Base-by-base conservation (phyloP, 2,113 vertebrate species). In the Seriola aureovittata region DNA sequence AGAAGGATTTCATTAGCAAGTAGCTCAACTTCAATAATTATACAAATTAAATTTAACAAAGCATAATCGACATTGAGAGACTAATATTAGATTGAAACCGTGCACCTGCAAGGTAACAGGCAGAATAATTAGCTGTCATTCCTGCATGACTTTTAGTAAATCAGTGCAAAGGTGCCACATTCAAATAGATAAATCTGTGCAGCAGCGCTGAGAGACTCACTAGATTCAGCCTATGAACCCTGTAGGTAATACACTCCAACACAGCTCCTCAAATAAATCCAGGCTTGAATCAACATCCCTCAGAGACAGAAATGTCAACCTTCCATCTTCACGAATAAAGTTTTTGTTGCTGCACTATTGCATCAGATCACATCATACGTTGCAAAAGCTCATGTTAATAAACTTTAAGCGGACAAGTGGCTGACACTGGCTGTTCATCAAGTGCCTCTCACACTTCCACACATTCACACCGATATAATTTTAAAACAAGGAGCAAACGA, bases 11-110 rank as follows among this genome's bases (percentile, higher is more conserved):
- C 29, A 59, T 50, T 13, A 67, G 59, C 42, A 48, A 67, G 38
- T 11, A 13, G 13, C 23, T 69, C 46, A 32, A 13, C 25, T 57
- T 82, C 46, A 82, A 68, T 59, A 68, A 29, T 59, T 66, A 67
- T 32, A 23, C 13, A 50, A 50, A 38, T 50, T 46, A 29, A 38
- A 52, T 19, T 48, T 34, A 59, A 46, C 10, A 62, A 21, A 67
- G 29, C 10, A 55, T 60, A 54, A n/a, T 17, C 3, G 46, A 50
- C 29, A 50, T 11, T 23, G 42, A 50, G 29, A 62, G 19, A 19
- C 48, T 14, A 54, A 52, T 1, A 25, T 40, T 55, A 19, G 5
- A 50, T 50, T 17, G 3, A 6, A 23, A 71, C 52, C 32, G 6
- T 34, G 25, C 19, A 50, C n/a, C 25, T 73, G 40, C 5, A 0